Conservation (phyloP, 2,888 invertebrate species). For the Cepaea hortensis region DNA sequence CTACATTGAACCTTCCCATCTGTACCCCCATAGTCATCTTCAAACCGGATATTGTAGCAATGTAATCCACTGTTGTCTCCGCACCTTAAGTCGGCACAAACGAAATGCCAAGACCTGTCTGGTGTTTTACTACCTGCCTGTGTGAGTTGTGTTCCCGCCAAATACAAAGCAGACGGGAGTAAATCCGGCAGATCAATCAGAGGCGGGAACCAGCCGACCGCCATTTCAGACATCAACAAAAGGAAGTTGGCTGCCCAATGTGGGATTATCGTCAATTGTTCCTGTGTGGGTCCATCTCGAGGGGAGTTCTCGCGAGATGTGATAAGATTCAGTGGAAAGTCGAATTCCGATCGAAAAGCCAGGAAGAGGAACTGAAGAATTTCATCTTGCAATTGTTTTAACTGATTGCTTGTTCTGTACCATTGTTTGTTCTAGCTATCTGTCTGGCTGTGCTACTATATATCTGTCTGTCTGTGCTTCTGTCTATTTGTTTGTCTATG, state of each 20-base stretch:
- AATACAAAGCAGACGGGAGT: neutral
- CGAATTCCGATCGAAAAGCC: no score
- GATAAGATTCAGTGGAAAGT: no score
- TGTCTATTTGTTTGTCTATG: neutral
- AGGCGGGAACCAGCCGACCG: neutral
- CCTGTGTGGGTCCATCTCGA: neutral
- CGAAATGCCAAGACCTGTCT: neutral
- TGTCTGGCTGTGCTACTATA: neutral
- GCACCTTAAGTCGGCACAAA: neutral
- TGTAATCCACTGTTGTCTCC: neutral
- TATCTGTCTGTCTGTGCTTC: neutral
- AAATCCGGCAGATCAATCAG: neutral
- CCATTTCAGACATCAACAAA: neutral
- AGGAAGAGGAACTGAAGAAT: no score
- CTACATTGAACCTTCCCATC: no score
- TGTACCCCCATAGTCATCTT: no score
- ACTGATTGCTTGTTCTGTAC: no score
- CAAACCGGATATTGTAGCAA: neutral
- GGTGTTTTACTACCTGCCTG: neutral
- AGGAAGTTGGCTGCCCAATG: neutral
- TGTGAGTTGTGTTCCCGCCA: neutral
- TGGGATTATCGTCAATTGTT: conserved; percentile 6
- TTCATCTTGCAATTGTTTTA: no score
- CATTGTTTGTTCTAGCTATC: no score
- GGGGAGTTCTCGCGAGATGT: no score